Evolutionary conservation across 2,888 invertebrate genomes (phyloP).

Genomic region (Sycophila texana): DNA sequence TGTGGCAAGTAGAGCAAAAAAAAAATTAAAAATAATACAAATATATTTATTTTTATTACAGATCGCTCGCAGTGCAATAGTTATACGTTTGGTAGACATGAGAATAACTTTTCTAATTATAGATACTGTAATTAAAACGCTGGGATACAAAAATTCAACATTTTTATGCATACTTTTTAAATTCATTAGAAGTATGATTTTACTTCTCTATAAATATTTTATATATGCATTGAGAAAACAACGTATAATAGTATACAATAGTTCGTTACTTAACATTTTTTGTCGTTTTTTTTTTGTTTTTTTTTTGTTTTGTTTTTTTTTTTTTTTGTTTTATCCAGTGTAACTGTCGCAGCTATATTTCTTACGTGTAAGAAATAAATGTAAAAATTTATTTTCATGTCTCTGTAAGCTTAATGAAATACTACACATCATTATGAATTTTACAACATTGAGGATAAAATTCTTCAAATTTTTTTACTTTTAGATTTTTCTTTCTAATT

Average conservation of each 20-base stretch:
- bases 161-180: not conserved
- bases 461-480: slow-evolving; percentile 46
- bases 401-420: slow-evolving; percentile 35
- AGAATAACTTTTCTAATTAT: slow-evolving; percentile 25
- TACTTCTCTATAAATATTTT: slow-evolving; percentile 4
- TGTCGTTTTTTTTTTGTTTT: not conserved
- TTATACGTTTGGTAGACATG: slow-evolving; percentile 30
- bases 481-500: slow-evolving; percentile 46
- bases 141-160: not conserved
- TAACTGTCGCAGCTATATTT: slow-evolving; percentile 34
- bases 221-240: not conserved
- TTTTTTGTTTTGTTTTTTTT: not conserved
- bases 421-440: slow-evolving; percentile 39
- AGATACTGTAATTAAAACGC: not conserved
- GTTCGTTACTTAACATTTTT: too few species aligned
- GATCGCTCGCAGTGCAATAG: slow-evolving; percentile 6
- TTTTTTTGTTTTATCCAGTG: not conserved
- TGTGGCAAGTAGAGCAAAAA: slow-evolving; percentile 32
- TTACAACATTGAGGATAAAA: slow-evolving; percentile 52
- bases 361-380: slow-evolving; percentile 43
- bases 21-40: slow-evolving; percentile 33
- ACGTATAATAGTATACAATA: too few species aligned
- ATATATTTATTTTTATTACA: slow-evolving; percentile 16
- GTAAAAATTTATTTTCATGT: slow-evolving; percentile 50
- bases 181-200: not conserved